phyloP scores from a whole-genome alignment of 2,113 vertebrate species.

The Salvelinus namaycush region DNA sequence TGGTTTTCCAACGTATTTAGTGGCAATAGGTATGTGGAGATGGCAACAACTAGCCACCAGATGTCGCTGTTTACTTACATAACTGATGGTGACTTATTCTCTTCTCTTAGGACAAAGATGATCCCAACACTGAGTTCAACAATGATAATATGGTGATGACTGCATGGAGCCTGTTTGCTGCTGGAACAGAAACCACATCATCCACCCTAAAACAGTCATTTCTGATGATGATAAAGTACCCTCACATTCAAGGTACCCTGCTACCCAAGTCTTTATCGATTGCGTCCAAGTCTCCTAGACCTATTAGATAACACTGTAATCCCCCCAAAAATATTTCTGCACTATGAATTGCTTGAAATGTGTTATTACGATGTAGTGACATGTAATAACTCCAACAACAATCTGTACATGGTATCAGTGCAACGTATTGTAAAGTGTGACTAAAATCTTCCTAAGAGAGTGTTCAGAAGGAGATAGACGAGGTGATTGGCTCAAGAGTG shows the following conservation, averaged over 20 bases:
- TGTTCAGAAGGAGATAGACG: conserved; percentile 73
- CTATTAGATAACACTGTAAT: too few species aligned
- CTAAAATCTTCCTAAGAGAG: conserved; percentile 56
- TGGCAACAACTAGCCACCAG: neutral
- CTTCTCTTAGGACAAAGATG: conserved; percentile 57
- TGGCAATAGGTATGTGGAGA: too few species aligned
- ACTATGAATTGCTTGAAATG: too few species aligned
- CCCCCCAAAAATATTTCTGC: too few species aligned
- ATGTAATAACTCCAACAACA: too few species aligned
- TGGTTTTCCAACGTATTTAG: too few species aligned
- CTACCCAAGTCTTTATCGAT: neutral
- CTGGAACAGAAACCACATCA: conserved; percentile 68
- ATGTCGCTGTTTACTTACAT: neutral
- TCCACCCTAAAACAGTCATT: conserved; percentile 62
- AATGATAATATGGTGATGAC: conserved; percentile 42
- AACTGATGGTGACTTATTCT: neutral
- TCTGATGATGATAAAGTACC: conserved; percentile 71
- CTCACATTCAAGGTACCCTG: conserved; percentile 61
- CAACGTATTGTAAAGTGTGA: neutral
- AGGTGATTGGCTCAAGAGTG: conserved; percentile 63
- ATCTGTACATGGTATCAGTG: neutral
- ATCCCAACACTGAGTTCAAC: conserved; percentile 50
- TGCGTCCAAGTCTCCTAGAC: too few species aligned
- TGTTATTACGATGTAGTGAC: too few species aligned
- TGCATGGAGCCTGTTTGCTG: conserved; percentile 63